Conservation (phyloP, 2,888 invertebrate species). For the Eledona agricola region DNA sequence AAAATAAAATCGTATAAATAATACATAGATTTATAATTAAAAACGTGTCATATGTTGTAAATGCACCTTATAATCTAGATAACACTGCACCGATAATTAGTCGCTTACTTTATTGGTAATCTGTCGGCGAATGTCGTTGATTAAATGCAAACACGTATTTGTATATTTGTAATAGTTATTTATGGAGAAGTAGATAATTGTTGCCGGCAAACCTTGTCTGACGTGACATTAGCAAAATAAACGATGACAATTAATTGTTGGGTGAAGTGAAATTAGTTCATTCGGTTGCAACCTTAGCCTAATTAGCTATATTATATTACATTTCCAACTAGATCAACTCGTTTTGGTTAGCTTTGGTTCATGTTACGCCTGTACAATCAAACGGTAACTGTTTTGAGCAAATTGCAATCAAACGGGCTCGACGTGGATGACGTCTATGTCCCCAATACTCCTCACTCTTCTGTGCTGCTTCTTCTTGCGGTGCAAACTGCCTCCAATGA, state of each 20-base stretch:
- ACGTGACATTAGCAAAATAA: no score
- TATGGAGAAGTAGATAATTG: no score
- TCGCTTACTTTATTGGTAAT: no score
- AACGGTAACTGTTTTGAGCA: slow-evolving; percentile 10
- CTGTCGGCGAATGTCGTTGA: no score
- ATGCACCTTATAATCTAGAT: no score
- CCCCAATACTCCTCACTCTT: slow-evolving; percentile 77
- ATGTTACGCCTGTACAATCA: slow-evolving; percentile 13
- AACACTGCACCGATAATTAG: no score
- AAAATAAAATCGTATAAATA: slow-evolving; percentile 15
- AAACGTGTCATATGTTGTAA: slow-evolving; percentile 2
- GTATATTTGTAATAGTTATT: no score
- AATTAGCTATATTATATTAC: slow-evolving; percentile 21
- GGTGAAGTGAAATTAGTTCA: not conserved
- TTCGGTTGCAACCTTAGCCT: not conserved
- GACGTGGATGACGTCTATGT: slow-evolving; percentile 71
- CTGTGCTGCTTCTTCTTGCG: slow-evolving; percentile 69
- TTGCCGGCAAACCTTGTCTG: no score
- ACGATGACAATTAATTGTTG: no score
- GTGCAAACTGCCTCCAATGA: slow-evolving; percentile 61
- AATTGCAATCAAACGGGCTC: slow-evolving; percentile 51
- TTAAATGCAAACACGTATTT: no score
- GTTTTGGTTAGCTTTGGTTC: slow-evolving; percentile 28
- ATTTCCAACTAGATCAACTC: slow-evolving; percentile 3
- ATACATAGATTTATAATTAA: slow-evolving; percentile 11